These are phyloP conservation scores for Machimus rusticus DNA, from an alignment of 2,888 invertebrate species.

Conservation along the genomic window DNA sequence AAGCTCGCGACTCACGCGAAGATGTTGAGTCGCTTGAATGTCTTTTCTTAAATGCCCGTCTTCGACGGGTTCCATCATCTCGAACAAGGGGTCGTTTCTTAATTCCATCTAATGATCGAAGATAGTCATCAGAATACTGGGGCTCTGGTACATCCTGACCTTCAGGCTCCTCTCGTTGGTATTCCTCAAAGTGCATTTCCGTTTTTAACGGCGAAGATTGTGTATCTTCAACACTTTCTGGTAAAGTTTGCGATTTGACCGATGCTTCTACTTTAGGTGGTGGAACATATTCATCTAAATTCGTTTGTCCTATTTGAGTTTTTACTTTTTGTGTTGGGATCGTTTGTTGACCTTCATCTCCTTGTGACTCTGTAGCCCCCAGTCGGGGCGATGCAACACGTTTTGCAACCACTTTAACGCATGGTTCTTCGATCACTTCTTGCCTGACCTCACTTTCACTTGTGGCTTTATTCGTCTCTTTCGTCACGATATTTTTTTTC, in stretches of 20 bases:
- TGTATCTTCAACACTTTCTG: not conserved
- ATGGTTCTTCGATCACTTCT: conserved; percentile 42
- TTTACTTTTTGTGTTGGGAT: conserved; percentile 54
- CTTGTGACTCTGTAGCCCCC: not conserved
- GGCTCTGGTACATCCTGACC: conserved; percentile 55
- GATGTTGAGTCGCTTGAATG: conserved; percentile 68
- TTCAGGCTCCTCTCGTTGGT: conserved; percentile 58
- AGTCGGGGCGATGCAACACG: not conserved
- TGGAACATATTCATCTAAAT: conserved; percentile 52
- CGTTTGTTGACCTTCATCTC: conserved; percentile 39
- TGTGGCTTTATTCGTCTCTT: not conserved
- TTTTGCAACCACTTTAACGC: conserved; percentile 19
- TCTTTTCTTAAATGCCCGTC: conserved; percentile 69
- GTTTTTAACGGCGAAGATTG: not conserved
- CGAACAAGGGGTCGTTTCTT: conserved; percentile 69
- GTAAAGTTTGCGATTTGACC: not conserved
- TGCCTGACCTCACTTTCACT: not conserved
- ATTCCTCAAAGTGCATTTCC: not conserved
- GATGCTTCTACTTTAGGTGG: not conserved
- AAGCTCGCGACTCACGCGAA: conserved; percentile 69
- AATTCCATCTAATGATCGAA: conserved; percentile 71
- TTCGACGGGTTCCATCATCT: conserved; percentile 69
- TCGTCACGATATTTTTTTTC: conserved; percentile 39
- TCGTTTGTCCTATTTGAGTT: conserved; percentile 58
- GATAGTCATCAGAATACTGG: conserved; percentile 62